Percentiles rank a stretch among this genome's conserved stretches.
Evolutionary conservation across 2,888 invertebrate genomes (phyloP).

Genomic region (Melinopterus prodromus): DNA sequence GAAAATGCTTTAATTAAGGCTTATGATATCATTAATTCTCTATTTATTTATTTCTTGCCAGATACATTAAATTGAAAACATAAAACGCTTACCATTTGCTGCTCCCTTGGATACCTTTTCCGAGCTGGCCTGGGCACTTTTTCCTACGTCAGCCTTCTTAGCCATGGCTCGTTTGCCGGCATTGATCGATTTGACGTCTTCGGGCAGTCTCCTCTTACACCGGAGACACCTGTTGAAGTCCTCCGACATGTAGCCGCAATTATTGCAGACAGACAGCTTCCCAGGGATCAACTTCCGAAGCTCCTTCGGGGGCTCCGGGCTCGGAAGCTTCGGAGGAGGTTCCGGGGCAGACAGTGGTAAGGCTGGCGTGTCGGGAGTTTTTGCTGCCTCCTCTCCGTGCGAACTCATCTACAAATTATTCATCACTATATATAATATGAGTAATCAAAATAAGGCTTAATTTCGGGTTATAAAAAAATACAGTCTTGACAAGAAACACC

Average conservation of each 20-base stretch:
- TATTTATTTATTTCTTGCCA: no score
- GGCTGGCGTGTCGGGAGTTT: constrained; percentile 19
- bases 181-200: constrained; percentile 70
- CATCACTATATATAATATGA: constrained; percentile 21
- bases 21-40: no score
- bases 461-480: no score
- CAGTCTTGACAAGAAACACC: no score
- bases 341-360: constrained; percentile 23
- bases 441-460: no score
- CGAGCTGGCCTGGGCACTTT: background rate
- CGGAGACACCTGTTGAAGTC: constrained; percentile 82
- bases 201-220: constrained; percentile 75
- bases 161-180: constrained; percentile 22
- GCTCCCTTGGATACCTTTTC: constrained; percentile 15
- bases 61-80: no score
- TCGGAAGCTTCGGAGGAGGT: constrained; percentile 55
- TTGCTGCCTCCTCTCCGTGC: constrained; percentile 26
- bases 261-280: constrained; percentile 79
- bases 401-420: constrained; percentile 27
- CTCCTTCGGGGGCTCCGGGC: constrained; percentile 65
- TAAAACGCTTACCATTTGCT: constrained; percentile 16
- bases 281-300: constrained; percentile 72
- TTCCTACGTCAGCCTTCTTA: constrained; percentile 26
- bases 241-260: constrained; percentile 81
- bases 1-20: no score